A percentile compares a stretch with the other conserved stretches of the same genome.
Evolutionary conservation across 1,140 invertebrate species (phyloP).

Genomic region (Radopholus similis): DNA sequence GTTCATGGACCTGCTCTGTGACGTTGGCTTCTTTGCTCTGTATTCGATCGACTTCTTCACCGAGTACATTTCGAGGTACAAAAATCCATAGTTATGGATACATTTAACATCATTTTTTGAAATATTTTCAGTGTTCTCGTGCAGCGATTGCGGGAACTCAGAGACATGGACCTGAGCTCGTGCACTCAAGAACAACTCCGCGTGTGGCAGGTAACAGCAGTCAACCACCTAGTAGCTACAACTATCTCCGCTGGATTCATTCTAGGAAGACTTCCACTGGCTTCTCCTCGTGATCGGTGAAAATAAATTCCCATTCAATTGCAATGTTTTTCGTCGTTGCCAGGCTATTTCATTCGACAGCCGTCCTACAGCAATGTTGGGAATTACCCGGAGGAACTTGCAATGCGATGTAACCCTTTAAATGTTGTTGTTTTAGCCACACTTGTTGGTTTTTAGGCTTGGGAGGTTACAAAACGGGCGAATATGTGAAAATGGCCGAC

Average conservation of each 20-base stretch:
- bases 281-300: slow-evolving; percentile 16
- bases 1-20: slow-evolving; percentile 12
- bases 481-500: slow-evolving; percentile 16
- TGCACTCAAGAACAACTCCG: not conserved
- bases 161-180: not conserved
- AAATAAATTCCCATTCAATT: not conserved
- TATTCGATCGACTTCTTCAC: slow-evolving; percentile 17
- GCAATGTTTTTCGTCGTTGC: not conserved
- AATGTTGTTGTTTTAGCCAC: slow-evolving; percentile 2
- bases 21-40: slow-evolving; percentile 12
- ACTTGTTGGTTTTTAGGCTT: not conserved
- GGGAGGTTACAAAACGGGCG: slow-evolving; percentile 16
- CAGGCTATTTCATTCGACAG: slow-evolving; percentile 6
- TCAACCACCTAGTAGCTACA: not conserved
- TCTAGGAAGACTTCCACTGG: slow-evolving; percentile 18
- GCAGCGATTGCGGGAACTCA: slow-evolving; percentile 1
- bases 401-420: slow-evolving; percentile 10
- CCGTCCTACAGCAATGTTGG: not conserved
- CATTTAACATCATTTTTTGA: not conserved
- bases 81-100: not conserved
- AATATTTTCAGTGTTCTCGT: slow-evolving; percentile 11
- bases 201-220: not conserved
- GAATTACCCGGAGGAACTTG: slow-evolving; percentile 14
- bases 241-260: too few species aligned
- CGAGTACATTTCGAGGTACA: not conserved